Evolutionary conservation across 2,797 vertebrate genomes (phyloP), one percentile per base, ranked within the genome.

Genomic region (Salarias fasciatus): DNA sequence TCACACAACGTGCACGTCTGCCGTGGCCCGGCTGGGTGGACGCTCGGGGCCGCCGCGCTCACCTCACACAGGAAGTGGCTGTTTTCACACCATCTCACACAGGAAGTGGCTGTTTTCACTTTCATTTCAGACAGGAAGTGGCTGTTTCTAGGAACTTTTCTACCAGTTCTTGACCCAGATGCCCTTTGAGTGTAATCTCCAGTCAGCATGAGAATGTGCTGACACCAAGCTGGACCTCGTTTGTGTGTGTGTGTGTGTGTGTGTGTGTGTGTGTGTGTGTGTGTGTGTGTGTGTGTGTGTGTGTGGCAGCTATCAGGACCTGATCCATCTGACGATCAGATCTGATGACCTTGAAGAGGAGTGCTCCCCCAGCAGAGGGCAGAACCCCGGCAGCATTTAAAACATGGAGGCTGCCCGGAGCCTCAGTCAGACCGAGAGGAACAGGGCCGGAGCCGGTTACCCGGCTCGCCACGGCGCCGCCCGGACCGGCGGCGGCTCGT

Each of bases 281-380:
- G 18, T 50, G 73, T 72, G 80, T 69, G 69, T 80, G 81, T 72
- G 62, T 56, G 18, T 50, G 73, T 72, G 80, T 69, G 69, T 80
- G 81, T 72, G 62, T 67, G 72, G 60, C 33, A 18, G 68, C 71
- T 86, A 75, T 86, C 53, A 69, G 62, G 69, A 41, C 46, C 72
- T 11, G 47, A 65, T 44, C 71, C 70, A 57, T 72, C 69, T 71
- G 63, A 80, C 84, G 84, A 82, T 87, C 84, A 84, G 80, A 80
- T 77, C 69, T 80, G 77, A 87, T 86, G 85, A 88, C 84, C 79
- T 82, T 87, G 80, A 87, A 74, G 56, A 62, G 69, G 76, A 14
- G 41, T 77, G 82, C 79, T 43, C 55, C 72, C 79, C 54, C 52
- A 71, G 71, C 77, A 69, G 65, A 60, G 61, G 51, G 53, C 28